A percentile compares a stretch with the other conserved stretches of the same genome.
These are phyloP conservation scores for Melinopterus prodromus DNA, from an alignment of 2,888 invertebrate genomes.

Conservation along the genomic window DNA sequence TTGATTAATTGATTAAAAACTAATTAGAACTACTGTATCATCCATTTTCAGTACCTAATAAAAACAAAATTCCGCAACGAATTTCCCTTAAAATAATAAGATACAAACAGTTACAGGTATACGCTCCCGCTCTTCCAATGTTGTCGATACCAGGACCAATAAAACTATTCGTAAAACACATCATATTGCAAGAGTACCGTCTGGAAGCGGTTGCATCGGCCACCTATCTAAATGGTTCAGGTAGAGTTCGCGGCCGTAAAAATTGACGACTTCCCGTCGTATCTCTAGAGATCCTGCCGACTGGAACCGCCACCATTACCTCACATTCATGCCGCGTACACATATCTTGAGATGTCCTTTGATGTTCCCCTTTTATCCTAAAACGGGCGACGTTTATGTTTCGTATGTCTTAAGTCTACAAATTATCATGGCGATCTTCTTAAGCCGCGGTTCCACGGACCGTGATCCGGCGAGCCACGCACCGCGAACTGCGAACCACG, in stretches of 20 bases:
- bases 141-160: background rate
- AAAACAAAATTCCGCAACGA: background rate
- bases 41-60: background rate
- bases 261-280: background rate
- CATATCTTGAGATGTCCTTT: background rate
- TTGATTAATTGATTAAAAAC: too few relatives aligned
- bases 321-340: background rate
- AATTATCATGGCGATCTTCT: background rate
- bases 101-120: background rate
- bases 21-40: background rate
- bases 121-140: background rate
- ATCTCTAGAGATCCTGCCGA: background rate
- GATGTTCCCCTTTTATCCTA: background rate
- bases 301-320: background rate
- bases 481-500: too few relatives aligned
- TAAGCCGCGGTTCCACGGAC: background rate
- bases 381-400: background rate
- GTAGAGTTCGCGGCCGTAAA: background rate
- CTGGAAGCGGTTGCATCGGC: background rate
- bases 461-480: too few relatives aligned
- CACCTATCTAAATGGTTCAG: background rate
- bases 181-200: background rate
- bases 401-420: background rate
- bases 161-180: slow-evolving; percentile 4
- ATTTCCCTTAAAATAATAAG: too few relatives aligned